These are phyloP conservation scores for Leucosticte australis DNA, from an alignment of 2,113 vertebrate species.

Conservation along the genomic window DNA sequence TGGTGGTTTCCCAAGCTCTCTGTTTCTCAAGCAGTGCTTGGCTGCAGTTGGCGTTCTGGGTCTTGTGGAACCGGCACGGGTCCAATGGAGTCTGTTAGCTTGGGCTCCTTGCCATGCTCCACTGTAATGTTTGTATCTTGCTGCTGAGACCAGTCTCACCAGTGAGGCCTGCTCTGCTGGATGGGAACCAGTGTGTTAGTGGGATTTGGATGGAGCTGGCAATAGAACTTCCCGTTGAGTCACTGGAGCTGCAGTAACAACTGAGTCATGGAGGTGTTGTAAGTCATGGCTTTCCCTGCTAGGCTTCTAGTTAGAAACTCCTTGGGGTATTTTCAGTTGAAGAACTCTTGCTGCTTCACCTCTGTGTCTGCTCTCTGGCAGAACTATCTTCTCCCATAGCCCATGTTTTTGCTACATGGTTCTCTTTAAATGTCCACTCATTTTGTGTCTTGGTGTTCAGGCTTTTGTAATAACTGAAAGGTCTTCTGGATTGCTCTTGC, in stretches of 20 bases:
- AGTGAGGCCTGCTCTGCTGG: constrained; percentile 58
- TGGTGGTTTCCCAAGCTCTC: constrained; percentile 52
- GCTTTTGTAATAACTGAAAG: neutral
- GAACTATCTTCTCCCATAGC: neutral
- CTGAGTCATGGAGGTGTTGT: constrained; percentile 32
- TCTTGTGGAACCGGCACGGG: constrained; percentile 52
- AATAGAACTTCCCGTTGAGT: constrained; percentile 47
- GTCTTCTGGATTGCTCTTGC: neutral
- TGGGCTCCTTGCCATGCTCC: constrained; percentile 39
- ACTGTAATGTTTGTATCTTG: constrained; percentile 32
- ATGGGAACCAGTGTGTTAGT: constrained; percentile 31
- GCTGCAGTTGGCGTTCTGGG: neutral
- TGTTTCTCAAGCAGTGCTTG: constrained; percentile 51
- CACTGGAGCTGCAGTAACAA: constrained; percentile 40
- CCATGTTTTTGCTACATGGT: neutral
- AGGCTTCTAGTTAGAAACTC: neutral
- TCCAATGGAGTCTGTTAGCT: constrained; percentile 55
- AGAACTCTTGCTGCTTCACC: neutral
- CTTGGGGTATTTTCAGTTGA: neutral
- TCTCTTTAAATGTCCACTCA: neutral
- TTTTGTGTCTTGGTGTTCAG: neutral
- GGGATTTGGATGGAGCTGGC: constrained; percentile 21
- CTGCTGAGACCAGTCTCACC: constrained; percentile 52
- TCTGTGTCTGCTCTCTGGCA: neutral
- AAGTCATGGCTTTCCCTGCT: neutral